Evolutionary conservation across 2,888 invertebrate genomes (phyloP).

Genomic region (Eilema caniola): DNA sequence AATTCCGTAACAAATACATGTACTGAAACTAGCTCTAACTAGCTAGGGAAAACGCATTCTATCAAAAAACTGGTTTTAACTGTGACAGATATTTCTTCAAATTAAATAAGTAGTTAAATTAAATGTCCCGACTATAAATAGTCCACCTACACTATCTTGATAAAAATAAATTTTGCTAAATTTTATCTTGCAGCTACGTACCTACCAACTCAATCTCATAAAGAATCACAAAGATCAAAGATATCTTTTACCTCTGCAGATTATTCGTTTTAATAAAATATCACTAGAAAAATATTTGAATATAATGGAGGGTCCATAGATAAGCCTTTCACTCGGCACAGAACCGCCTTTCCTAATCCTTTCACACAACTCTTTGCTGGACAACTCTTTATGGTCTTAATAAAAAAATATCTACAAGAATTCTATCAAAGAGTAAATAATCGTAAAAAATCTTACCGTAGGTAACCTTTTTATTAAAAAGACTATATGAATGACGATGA

Average conservation of each 20-base stretch:
- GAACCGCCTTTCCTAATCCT: constrained; percentile 67
- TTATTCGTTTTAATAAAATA: constrained; percentile 78
- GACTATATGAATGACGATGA: not conserved
- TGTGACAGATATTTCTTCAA: not conserved
- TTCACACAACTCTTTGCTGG: constrained; percentile 75
- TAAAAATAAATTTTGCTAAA: constrained; percentile 45
- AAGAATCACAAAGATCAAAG: constrained; percentile 73
- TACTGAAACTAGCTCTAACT: too few species aligned
- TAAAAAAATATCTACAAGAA: constrained; percentile 26
- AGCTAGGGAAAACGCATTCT: too few species aligned
- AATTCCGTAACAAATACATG: too few species aligned
- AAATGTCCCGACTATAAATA: too few species aligned
- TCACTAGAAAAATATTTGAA: constrained; percentile 82
- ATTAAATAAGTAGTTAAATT: not conserved
- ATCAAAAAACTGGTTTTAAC: too few species aligned
- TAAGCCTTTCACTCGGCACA: constrained; percentile 65
- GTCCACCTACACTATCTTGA: constrained; percentile 12
- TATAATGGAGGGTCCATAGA: constrained; percentile 74
- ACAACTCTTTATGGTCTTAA: constrained; percentile 71
- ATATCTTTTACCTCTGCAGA: constrained; percentile 57
- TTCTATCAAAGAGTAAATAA: constrained; percentile 27
- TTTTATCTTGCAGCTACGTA: constrained; percentile 35
- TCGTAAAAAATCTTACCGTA: constrained; percentile 21
- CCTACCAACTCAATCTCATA: constrained; percentile 30
- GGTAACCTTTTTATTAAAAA: constrained; percentile 1